Conservation (phyloP, 1,140 invertebrate genomes). For the Antheraea mylitta region DNA sequence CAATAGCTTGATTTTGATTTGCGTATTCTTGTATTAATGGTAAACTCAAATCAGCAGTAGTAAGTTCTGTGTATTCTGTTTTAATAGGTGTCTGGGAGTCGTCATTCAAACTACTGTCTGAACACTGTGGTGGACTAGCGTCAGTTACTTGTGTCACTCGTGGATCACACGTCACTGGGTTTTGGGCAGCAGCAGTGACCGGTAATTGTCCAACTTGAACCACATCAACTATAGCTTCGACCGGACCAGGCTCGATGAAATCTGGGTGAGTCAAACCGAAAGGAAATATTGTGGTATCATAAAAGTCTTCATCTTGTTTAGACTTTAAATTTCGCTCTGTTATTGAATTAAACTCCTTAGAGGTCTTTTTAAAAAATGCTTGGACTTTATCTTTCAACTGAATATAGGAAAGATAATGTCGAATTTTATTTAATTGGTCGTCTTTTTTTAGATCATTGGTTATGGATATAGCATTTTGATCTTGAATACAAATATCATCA, state of each 20-base stretch:
- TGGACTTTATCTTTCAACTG: conserved; percentile 55
- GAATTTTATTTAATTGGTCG: conserved; percentile 44
- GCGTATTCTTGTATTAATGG: conserved; percentile 55
- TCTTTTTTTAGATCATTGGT: conserved; percentile 21
- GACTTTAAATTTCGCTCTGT: conserved; percentile 36
- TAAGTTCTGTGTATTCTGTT: conserved; percentile 69
- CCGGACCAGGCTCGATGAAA: conserved; percentile 49
- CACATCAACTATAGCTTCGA: conserved; percentile 58
- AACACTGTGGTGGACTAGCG: conserved; percentile 65
- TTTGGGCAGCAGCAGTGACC: conserved; percentile 70
- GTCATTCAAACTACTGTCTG: conserved; percentile 57
- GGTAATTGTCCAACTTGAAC: conserved; percentile 74
- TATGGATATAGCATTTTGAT: conserved; percentile 15
- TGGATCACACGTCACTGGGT: conserved; percentile 69
- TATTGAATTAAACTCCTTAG: conserved; percentile 42
- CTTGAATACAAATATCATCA: conserved; percentile 29
- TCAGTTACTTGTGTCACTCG: conserved; percentile 68
- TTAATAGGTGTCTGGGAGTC: conserved; percentile 52
- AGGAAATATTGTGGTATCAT: conserved; percentile 28
- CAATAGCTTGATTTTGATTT: conserved; percentile 27
- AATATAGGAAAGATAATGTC: conserved; percentile 45
- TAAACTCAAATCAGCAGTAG: conserved; percentile 62
- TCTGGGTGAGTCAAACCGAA: conserved; percentile 49
- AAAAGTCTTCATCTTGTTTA: conserved; percentile 22
- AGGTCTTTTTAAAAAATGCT: conserved; percentile 55